Base-by-base conservation (phyloP, 2,888 invertebrate species). In the Drosophila mettleri region DNA sequence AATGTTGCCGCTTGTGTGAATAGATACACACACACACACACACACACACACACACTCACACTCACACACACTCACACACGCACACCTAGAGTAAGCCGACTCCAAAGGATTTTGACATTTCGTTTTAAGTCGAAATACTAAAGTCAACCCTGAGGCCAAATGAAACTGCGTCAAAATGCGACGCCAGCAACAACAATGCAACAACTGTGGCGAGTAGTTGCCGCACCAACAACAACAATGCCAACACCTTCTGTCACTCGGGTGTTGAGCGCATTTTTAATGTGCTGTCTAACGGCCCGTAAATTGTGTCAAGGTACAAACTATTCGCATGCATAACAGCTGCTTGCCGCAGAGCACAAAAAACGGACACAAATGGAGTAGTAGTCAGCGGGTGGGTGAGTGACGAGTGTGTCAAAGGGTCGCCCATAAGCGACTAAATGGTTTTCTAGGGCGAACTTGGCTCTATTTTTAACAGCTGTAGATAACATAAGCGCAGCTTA, bases 271-370 rank as follows among this genome's bases (percentile, higher is more conserved):
- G 86, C 88, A 88, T 88, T 86, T 80, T 70, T 77, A 88, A 88
- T 86, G 76, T 67, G 77, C 73, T 77, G 78, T 68, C 86, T 75
- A 84, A 84, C 85, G 73, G 83, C 51, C 77, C 69, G 86, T 86
- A 78, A 84, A 86, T 75, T 73, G 85, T 84, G 88, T 88, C 84
- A 84, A 88, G 84, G 84, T 84, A 52, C 27, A 45, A 70, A 60
- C 78, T 60, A 60, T 33, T 53, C 33, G 60, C 62, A 62, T 63
- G 36, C 20, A 31, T 38, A 55, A 48, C 43, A 48, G 24, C 24
- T 31, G 36, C 27, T 46, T 29, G 45, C 24, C 2, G 22, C 4
- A 7, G 34, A n/a, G 12, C 6, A 9, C 1, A 46, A 20, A 29
- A 20, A 33, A 41, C 24, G 27, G 39, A 8, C 24, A 20, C 27